phyloP scores from a whole-genome alignment of 2,888 invertebrate species.

The Auanema sp. region DNA sequence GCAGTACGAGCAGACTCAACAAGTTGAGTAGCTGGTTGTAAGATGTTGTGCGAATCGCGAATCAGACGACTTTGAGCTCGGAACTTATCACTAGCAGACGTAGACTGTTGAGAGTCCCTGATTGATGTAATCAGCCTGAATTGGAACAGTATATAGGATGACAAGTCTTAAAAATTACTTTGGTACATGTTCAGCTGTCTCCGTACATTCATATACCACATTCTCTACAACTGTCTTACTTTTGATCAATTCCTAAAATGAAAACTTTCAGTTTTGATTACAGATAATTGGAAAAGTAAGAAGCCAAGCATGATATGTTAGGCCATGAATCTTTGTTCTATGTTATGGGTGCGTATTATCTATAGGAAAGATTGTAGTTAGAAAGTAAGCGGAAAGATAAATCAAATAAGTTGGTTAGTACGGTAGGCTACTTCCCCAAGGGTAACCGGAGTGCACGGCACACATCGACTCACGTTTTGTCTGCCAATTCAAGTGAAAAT shows the following conservation, averaged over 20 bases:
- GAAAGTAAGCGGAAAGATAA: neutral
- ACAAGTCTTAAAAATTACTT: slow-evolving; percentile 19
- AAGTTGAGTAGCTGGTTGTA: slow-evolving; percentile 71
- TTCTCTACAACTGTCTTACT: slow-evolving; percentile 37
- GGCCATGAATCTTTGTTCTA: no score
- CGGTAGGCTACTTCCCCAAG: slow-evolving; percentile 4
- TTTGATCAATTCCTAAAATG: slow-evolving; percentile 47
- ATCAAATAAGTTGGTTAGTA: slow-evolving; percentile 1
- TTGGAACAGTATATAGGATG: neutral
- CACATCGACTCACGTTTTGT: slow-evolving; percentile 2
- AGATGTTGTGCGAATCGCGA: slow-evolving; percentile 49
- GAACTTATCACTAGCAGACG: slow-evolving; percentile 49
- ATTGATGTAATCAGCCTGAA: slow-evolving; percentile 45
- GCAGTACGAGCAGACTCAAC: slow-evolving; percentile 79
- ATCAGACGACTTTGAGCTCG: slow-evolving; percentile 59
- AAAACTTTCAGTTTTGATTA: neutral
- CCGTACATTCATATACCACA: slow-evolving; percentile 65
- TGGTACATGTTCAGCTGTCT: slow-evolving; percentile 66
- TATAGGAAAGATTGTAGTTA: neutral
- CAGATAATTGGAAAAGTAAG: neutral
- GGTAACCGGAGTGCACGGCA: slow-evolving; percentile 3
- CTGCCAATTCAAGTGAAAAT: neutral
- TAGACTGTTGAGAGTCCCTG: slow-evolving; percentile 46
- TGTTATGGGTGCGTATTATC: no score
- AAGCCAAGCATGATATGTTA: neutral